phyloP scores from a whole-genome alignment of 2,113 vertebrate species.

The Nerophis ophidion region DNA sequence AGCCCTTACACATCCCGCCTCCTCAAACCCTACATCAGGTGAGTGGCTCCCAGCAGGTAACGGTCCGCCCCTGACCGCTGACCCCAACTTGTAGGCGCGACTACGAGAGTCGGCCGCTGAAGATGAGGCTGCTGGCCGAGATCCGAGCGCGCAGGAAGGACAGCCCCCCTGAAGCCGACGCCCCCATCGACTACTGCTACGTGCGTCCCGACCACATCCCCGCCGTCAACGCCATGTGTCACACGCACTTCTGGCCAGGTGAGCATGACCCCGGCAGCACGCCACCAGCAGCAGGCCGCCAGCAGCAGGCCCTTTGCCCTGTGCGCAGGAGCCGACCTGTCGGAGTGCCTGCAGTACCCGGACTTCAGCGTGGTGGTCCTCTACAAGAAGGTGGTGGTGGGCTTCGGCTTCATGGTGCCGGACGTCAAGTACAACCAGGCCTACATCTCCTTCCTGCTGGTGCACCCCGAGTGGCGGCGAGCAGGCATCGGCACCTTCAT shows the following conservation, averaged over 20 bases:
- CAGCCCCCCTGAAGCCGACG: conserved; percentile 79
- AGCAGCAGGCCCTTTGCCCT: background rate
- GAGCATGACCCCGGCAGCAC: conserved; percentile 7
- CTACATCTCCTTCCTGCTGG: conserved; percentile 95
- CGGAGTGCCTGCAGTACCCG: conserved; percentile 95
- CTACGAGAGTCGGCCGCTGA: conserved; percentile 86
- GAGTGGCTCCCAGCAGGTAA: background rate
- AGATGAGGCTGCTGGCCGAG: conserved; percentile 83
- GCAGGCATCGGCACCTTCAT: conserved; percentile 97
- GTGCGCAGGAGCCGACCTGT: conserved; percentile 85
- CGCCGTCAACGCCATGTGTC: conserved; percentile 94
- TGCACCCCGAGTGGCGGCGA: conserved; percentile 95
- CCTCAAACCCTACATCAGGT: conserved; percentile 95
- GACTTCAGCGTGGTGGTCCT: conserved; percentile 97
- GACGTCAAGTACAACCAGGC: conserved; percentile 98
- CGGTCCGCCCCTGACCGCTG: too few relatives aligned
- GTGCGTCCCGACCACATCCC: conserved; percentile 94
- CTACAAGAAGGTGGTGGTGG: conserved; percentile 93
- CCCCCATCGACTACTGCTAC: conserved; percentile 93
- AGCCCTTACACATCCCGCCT: conserved; percentile 93
- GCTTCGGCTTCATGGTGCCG: conserved; percentile 97
- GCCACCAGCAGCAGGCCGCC: too few relatives aligned
- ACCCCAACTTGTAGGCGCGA: conserved; percentile 76
- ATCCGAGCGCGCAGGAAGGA: conserved; percentile 75
- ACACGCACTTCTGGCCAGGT: conserved; percentile 98